Percentiles rank a stretch among this genome's conserved stretches.
These are phyloP conservation scores for Drosophila merina DNA, from an alignment of 2,888 invertebrate species.

Conservation along the genomic window DNA sequence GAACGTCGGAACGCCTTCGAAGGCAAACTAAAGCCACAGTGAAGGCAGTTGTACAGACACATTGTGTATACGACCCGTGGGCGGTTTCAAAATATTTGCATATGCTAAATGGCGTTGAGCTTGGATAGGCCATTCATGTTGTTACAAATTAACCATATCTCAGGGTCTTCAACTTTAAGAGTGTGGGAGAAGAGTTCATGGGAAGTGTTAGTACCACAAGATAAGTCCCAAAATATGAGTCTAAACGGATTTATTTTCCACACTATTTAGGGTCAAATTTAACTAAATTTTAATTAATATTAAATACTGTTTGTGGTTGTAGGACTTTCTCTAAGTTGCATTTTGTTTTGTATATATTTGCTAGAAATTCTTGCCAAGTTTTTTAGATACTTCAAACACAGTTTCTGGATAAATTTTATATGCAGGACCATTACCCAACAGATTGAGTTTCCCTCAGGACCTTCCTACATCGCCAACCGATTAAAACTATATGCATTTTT, in stretches of 20 bases:
- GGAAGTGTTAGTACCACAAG: neutral
- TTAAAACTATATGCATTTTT: constrained; percentile 32
- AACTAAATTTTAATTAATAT: neutral
- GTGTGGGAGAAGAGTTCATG: neutral
- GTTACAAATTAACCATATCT: constrained; percentile 44
- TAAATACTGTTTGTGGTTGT: no score
- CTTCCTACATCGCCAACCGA: constrained; percentile 9
- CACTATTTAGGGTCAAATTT: constrained; percentile 7
- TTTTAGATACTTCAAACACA: neutral
- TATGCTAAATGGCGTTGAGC: constrained; percentile 48
- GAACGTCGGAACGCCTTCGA: constrained; percentile 28
- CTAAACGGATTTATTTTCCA: constrained; percentile 29
- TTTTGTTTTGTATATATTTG: neutral
- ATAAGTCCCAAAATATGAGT: constrained; percentile 10
- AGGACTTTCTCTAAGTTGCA: no score
- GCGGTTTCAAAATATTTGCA: constrained; percentile 62
- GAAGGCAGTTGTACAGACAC: constrained; percentile 20
- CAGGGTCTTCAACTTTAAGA: constrained; percentile 25
- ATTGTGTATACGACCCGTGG: constrained; percentile 64
- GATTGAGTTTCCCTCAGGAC: constrained; percentile 2
- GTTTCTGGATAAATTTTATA: neutral
- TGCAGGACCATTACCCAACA: neutral
- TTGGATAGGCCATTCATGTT: constrained; percentile 12
- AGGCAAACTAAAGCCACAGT: constrained; percentile 25
- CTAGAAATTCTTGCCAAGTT: neutral